Evolutionary conservation across 2,888 invertebrate species (phyloP), one percentile per base, ranked within the genome.

Genomic region (Cerastis leucographa): DNA sequence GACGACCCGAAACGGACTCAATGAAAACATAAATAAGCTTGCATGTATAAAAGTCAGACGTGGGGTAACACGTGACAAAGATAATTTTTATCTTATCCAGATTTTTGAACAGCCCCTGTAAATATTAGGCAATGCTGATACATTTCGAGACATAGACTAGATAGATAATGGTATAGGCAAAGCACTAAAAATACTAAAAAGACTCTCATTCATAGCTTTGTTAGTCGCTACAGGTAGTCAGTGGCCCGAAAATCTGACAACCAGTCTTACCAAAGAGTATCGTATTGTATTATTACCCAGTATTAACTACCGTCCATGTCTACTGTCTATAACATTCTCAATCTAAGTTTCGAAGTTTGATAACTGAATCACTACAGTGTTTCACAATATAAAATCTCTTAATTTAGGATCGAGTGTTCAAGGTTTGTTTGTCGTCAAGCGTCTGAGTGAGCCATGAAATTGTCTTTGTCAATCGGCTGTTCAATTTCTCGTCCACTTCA

Each of bases 51-150:
- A 76, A 70, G 29, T 54, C 51, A 61, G 46, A 76, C 67, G 44
- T 76, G 74, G 51, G 65, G 49, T 19, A 59, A 79, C 76, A 78
- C 76, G 75, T 71, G 81, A 49, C 40, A 19, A n/a, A 66, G 62
- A 76, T 74, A 74, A 49, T 76, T 22, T 62, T 61, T 77, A 64
- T 8, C 42, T 68, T 62, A 74, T 70, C 5, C 29, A 56, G 56
- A 29, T 75, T 74, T 83, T 78, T 74, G 25, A 68, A 67, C 29
- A 68, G 25, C 17, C 56, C 22, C 9, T 35, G 49, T 69, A 54
- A 62, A 71, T 25, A 71, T 40, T 71, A 35, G 17, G 25, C 8
- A 59, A 67, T 70, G 7, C 19, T 44, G 54, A 72, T 56, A 40
- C 35, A 61, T 62, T 61, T 56, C 9, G 14, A 59, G 2, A 64